phyloP scores from a whole-genome alignment of 1,140 invertebrate genomes.

The Pogonomyrmex californicus region DNA sequence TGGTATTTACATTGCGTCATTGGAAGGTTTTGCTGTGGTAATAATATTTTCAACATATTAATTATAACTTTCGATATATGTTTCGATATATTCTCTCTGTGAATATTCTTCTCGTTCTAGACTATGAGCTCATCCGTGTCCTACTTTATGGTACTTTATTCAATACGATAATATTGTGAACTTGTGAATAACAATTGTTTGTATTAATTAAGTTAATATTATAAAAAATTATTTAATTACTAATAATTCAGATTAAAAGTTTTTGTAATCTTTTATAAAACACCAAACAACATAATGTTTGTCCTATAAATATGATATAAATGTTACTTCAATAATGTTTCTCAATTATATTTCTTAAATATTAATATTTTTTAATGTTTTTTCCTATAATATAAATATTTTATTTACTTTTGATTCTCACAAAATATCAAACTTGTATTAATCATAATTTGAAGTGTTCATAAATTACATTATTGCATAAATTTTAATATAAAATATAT shows the following conservation, averaged over 20 bases:
- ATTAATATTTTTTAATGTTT: too few relatives aligned
- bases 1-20: slow-evolving; percentile 27
- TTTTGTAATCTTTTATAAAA: neutral
- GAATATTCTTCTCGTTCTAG: neutral
- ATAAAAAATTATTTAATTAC: neutral
- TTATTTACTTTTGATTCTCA: neutral
- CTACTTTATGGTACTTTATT: slow-evolving; percentile 53
- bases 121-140: slow-evolving; percentile 37
- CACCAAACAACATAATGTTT: neutral
- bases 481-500: neutral
- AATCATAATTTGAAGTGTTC: neutral
- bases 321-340: neutral
- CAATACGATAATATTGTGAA: slow-evolving; percentile 21
- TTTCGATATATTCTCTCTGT: neutral
- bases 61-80: neutral
- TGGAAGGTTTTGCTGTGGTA: slow-evolving; percentile 57
- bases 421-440: neutral
- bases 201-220: neutral
- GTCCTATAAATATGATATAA: slow-evolving; percentile 25
- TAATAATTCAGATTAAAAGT: neutral
- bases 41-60: neutral
- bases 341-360: too few relatives aligned
- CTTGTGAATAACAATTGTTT: neutral
- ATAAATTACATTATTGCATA: neutral
- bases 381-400: neutral